Conservation (phyloP, 1,140 invertebrate genomes). For the Aphelinus atriplicis region DNA sequence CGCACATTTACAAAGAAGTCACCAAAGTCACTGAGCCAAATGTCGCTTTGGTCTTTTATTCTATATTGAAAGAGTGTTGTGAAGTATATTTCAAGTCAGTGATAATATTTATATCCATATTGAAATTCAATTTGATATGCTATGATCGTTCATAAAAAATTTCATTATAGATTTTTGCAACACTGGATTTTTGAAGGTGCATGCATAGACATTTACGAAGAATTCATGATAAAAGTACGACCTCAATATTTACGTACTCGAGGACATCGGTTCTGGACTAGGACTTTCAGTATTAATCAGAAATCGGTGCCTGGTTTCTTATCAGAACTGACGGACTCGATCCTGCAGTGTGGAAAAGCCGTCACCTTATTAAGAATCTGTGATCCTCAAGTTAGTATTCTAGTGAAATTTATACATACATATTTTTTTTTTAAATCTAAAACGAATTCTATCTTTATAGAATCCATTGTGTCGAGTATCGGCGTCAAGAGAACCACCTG, state of each 20-base stretch:
- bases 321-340: conserved; percentile 65
- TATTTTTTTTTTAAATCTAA: conserved; percentile 34
- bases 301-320: conserved; percentile 70
- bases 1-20: conserved; percentile 71
- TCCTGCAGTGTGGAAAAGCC: conserved; percentile 72
- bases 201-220: conserved; percentile 68
- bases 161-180: conserved; percentile 68
- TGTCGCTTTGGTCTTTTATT: conserved; percentile 67
- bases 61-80: conserved; percentile 69
- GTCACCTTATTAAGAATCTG: conserved; percentile 70
- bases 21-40: conserved; percentile 67
- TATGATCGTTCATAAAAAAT: not conserved
- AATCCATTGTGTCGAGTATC: conserved; percentile 69
- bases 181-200: conserved; percentile 73
- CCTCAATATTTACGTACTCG: conserved; percentile 66
- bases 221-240: conserved; percentile 72
- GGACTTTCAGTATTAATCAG: conserved; percentile 67
- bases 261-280: conserved; percentile 71
- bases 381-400: conserved; percentile 65
- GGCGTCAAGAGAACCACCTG: conserved; percentile 65
- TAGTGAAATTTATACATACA: conserved; percentile 1
- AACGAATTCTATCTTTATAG: conserved; percentile 49
- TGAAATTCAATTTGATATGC: not conserved
- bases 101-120: conserved; percentile 23
- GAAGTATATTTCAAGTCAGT: conserved; percentile 72